Percentiles rank a stretch among this genome's conserved stretches.
Conservation (phyloP, 2,888 invertebrate species). For the Leucoptera coffeella region DNA sequence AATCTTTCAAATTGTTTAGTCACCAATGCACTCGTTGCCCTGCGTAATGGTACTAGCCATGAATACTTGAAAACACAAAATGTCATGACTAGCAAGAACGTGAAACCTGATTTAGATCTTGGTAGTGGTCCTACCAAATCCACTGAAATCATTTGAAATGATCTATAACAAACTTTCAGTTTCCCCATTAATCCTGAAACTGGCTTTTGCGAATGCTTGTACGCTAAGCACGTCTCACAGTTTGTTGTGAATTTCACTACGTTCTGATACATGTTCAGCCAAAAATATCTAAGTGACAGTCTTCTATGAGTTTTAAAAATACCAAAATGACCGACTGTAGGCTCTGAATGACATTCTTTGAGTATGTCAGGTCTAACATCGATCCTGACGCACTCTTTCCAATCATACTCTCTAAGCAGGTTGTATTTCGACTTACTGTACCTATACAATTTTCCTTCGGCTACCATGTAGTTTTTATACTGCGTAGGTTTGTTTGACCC, state of each 20-base stretch:
- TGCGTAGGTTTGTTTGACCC: too few species aligned
- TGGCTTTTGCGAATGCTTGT: slow-evolving; percentile 7
- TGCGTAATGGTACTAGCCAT: too few species aligned
- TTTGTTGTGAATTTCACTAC: slow-evolving; percentile 6
- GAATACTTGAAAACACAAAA: too few species aligned
- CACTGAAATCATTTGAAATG: slow-evolving; percentile 7
- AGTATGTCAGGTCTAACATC: not conserved
- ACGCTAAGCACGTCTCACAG: slow-evolving; percentile 6
- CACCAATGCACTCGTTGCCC: too few species aligned
- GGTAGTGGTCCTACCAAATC: slow-evolving; percentile 9
- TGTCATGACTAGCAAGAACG: slow-evolving; percentile 7
- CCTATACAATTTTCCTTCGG: not conserved
- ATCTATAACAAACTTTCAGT: slow-evolving; percentile 8
- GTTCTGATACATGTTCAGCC: slow-evolving; percentile 8
- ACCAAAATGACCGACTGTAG: slow-evolving; percentile 4
- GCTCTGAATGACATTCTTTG: not conserved
- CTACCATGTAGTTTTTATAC: not conserved
- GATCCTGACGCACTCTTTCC: not conserved
- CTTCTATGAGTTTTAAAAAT: slow-evolving; percentile 9
- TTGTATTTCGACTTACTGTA: not conserved
- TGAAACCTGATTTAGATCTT: slow-evolving; percentile 7
- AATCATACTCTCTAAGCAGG: not conserved
- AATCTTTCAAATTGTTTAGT: too few species aligned
- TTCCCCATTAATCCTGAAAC: slow-evolving; percentile 8
- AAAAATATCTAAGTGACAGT: slow-evolving; percentile 6